Evolutionary conservation across 2,113 vertebrate genomes (phyloP), one percentile per base, ranked within the genome.

Genomic region (Globicephala melas): DNA sequence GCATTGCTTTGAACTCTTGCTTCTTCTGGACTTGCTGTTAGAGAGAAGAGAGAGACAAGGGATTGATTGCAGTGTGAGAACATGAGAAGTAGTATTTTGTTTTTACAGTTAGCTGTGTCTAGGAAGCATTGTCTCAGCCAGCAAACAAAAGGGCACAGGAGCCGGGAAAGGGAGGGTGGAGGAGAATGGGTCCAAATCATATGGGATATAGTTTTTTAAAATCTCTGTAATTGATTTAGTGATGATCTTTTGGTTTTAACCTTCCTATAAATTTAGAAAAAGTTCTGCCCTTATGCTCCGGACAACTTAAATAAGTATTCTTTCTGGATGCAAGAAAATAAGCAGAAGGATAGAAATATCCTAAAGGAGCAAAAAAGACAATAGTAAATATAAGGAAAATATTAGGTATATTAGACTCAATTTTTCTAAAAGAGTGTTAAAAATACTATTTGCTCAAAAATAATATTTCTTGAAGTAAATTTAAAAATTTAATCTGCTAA

Each of bases 391-490:
- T 91, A 73, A 31, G 38, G n/a, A 90, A 92, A 88, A 63, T 90
- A 71, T 87, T 94, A 79, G 41, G 17, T 36, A 36, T 88, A 58
- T 89, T 63, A 84, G 63, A 74, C 50, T 73, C 85, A 41, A n/a
- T 84, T 89, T 95, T 96, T 95, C 47, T 70, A 23, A 73, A 77
- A 91, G 10, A 88, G 25, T 31, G 23, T 83, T 92, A 73, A 82
- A 80, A 83, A 26, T 76, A 23, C 28, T 71, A 14, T 87, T 97
- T 96, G 15, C 36, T 94, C 20, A 28, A 63, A 76, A 60, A 80
- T 63, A 89, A 18, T 65, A 86, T 73, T 91, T 65, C 68, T 77
- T 83, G 31, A 18, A 53, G 23, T 58, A 67, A 65, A 81, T 93
- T 74, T 70, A 89, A 55, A 85, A n/a, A 58, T 85, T 90, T 36